phyloP scores from a whole-genome alignment of 2,797 vertebrate genomes.

The Neomorphus geoffroyi region DNA sequence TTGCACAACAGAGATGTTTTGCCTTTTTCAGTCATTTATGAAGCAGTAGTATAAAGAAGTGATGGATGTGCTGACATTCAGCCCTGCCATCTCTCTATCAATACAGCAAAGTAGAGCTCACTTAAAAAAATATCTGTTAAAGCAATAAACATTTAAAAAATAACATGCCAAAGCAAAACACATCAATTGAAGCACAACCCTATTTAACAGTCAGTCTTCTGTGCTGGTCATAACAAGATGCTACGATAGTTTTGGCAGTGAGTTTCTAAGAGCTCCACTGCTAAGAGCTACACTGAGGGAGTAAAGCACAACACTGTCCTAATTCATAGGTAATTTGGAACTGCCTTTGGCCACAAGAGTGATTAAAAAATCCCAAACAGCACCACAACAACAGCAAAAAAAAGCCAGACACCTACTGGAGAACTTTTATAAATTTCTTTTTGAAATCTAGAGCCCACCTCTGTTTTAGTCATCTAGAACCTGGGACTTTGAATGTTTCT shows the following conservation, averaged over 20 bases:
- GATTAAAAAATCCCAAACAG: not conserved
- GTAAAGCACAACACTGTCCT: not conserved
- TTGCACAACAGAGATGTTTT: not conserved
- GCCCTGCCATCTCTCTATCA: not conserved
- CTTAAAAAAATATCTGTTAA: constrained; percentile 24
- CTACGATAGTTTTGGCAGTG: not conserved
- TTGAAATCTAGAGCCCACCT: not conserved
- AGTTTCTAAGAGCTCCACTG: not conserved
- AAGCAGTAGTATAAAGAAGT: not conserved
- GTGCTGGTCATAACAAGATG: not conserved
- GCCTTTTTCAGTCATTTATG: constrained; percentile 1
- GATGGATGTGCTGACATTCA: not conserved
- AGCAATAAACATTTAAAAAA: constrained; percentile 44
- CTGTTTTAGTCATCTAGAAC: not conserved
- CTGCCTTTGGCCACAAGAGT: not conserved
- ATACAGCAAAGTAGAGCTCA: not conserved
- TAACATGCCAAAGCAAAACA: constrained; percentile 22
- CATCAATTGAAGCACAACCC: constrained; percentile 11
- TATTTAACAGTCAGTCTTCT: constrained; percentile 26
- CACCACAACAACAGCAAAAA: not conserved
- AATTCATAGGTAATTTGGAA: not conserved
- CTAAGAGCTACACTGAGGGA: not conserved
- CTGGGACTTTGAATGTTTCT: not conserved
- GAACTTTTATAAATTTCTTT: not conserved
- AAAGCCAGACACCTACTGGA: not conserved